phyloP scores from a whole-genome alignment of 2,113 vertebrate genomes.

The Gallinago paraguaiae region DNA sequence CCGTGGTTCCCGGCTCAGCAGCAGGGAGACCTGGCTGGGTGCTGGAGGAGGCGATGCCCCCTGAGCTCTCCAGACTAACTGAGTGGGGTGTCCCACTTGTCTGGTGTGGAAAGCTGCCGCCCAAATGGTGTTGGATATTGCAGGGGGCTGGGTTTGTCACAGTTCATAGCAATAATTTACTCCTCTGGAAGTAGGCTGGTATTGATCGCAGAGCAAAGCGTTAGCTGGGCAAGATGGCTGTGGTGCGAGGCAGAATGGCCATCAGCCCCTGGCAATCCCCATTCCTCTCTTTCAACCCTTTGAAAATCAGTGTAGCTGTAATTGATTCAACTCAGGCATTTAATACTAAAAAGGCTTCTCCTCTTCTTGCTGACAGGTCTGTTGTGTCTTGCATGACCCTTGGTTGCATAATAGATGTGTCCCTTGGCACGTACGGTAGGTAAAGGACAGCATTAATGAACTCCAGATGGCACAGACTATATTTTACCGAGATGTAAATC shows the following conservation, averaged over 20 bases:
- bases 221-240: not conserved
- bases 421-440: not conserved
- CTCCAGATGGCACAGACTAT: not conserved
- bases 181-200: not conserved
- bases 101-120: not conserved
- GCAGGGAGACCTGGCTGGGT: not conserved
- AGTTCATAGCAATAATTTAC: not conserved
- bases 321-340: not conserved
- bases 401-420: not conserved
- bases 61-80: not conserved
- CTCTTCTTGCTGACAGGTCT: not conserved
- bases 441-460: not conserved
- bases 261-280: not conserved
- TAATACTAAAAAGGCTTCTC: not conserved
- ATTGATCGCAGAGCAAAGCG: not conserved
- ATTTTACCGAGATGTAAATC: not conserved
- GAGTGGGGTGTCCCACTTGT: not conserved
- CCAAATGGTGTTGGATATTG: not conserved
- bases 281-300: not conserved
- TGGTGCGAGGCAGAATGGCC: not conserved
- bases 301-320: not conserved
- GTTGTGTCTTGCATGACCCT: not conserved
- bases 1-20: not conserved
- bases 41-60: rapidly evolving
- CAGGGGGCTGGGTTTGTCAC: rapidly evolving